phyloP scores from a whole-genome alignment of 2,888 invertebrate genomes.

The Drosophila longiperda region DNA sequence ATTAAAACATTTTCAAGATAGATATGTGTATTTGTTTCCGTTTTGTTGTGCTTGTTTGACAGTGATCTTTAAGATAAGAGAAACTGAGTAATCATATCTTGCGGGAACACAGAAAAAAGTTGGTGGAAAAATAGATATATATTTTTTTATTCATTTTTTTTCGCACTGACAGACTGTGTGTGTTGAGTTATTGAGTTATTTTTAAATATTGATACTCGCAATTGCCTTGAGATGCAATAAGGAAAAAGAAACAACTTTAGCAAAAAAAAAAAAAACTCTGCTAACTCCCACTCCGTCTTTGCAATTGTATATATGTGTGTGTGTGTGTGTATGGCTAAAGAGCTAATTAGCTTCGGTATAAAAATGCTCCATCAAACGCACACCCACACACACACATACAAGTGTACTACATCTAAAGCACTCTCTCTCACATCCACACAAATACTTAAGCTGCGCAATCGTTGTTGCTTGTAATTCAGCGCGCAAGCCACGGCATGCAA shows the following conservation, averaged over 20 bases:
- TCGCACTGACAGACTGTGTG: background rate
- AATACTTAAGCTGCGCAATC: constrained; percentile 48
- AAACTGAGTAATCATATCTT: constrained; percentile 6
- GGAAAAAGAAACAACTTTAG: constrained; percentile 27
- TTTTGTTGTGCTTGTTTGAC: background rate
- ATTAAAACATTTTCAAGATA: background rate
- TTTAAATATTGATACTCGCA: constrained; percentile 16
- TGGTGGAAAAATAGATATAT: too few relatives aligned
- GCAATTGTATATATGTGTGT: constrained; percentile 11
- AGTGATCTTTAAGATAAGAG: constrained; percentile 13
- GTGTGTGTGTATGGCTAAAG: constrained; percentile 18
- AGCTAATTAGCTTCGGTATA: constrained; percentile 63
- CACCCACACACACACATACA: constrained; percentile 2
- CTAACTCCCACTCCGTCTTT: background rate
- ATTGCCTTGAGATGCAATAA: constrained; percentile 41
- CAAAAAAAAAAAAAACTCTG: constrained; percentile 4
- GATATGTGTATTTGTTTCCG: background rate
- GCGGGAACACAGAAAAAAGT: background rate
- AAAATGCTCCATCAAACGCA: constrained; percentile 42
- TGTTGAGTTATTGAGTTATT: constrained; percentile 7
- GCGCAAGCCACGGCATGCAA: constrained; percentile 48
- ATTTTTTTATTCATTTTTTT: background rate
- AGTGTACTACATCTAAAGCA: constrained; percentile 12
- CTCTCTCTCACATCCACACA: constrained; percentile 4
- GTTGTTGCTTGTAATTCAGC: constrained; percentile 52